phyloP scores from a whole-genome alignment of 2,888 invertebrate species.

The Liodrosophila aerea region DNA sequence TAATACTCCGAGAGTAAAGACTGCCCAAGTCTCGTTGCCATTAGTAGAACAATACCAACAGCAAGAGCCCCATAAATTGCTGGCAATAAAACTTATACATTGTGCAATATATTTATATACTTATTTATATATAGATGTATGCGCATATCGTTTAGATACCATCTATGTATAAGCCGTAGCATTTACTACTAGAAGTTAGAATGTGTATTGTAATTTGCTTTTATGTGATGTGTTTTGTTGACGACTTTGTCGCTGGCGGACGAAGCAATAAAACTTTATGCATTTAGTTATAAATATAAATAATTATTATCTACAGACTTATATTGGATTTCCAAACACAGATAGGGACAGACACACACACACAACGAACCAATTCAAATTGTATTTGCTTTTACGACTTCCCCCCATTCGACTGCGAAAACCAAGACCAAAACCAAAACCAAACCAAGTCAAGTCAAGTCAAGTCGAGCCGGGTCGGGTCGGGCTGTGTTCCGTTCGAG shows the following conservation, averaged over 20 bases:
- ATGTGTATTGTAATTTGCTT: slow-evolving; percentile 71
- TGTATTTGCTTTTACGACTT: slow-evolving; percentile 56
- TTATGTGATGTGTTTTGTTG: slow-evolving; percentile 70
- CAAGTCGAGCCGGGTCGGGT: slow-evolving; percentile 9
- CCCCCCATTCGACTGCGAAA: slow-evolving; percentile 25
- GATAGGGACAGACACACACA: slow-evolving; percentile 17
- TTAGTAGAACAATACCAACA: no score
- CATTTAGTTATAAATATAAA: slow-evolving; percentile 78
- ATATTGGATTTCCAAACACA: slow-evolving; percentile 59
- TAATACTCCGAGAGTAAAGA: no score
- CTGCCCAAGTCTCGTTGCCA: no score
- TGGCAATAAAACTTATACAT: slow-evolving; percentile 68
- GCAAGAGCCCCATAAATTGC: slow-evolving; percentile 48
- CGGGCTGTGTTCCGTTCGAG: not conserved
- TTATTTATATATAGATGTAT: slow-evolving; percentile 10
- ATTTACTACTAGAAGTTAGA: slow-evolving; percentile 32
- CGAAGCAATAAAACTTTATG: slow-evolving; percentile 73
- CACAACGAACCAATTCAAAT: slow-evolving; percentile 55
- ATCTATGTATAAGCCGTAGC: slow-evolving; percentile 11
- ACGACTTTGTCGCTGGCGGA: slow-evolving; percentile 58
- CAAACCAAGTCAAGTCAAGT: slow-evolving; percentile 24
- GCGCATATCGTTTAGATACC: slow-evolving; percentile 8
- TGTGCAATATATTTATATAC: slow-evolving; percentile 51
- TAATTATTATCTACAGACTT: slow-evolving; percentile 73
- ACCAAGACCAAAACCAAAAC: slow-evolving; percentile 13